Evolutionary conservation across 2,888 invertebrate genomes (phyloP).

Genomic region (Acronicta leporina): DNA sequence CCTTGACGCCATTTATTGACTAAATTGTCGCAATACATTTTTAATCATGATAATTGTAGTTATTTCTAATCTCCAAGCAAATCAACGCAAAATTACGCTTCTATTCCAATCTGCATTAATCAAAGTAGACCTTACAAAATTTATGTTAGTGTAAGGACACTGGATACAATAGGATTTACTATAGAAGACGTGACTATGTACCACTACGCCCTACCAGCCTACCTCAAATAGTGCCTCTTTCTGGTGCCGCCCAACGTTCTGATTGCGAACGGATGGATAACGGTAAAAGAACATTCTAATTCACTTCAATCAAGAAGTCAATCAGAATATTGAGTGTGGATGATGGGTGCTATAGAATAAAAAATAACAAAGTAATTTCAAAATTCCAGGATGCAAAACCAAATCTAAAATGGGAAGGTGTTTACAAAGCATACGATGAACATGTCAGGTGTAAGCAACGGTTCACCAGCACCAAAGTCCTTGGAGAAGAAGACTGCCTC

Average conservation of each 20-base stretch:
- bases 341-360: too few relatives aligned
- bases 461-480: slow-evolving; percentile 63
- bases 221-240: too few relatives aligned
- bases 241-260: too few relatives aligned
- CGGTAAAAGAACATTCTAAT: too few relatives aligned
- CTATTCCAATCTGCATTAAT: not conserved
- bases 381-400: slow-evolving; percentile 72
- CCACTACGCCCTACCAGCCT: too few relatives aligned
- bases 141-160: too few relatives aligned
- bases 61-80: not conserved
- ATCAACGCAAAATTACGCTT: not conserved
- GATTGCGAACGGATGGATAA: too few relatives aligned
- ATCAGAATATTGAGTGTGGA: too few relatives aligned
- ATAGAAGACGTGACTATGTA: too few relatives aligned
- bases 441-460: slow-evolving; percentile 78
- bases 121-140: too few relatives aligned
- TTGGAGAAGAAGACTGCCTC: slow-evolving; percentile 79
- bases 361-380: not conserved
- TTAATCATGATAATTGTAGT: slow-evolving; percentile 31
- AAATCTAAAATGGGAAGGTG: slow-evolving; percentile 71
- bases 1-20: slow-evolving; percentile 20
- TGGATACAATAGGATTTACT: too few relatives aligned
- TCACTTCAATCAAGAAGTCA: too few relatives aligned
- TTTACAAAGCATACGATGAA: slow-evolving; percentile 73
- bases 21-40: slow-evolving; percentile 37